phyloP scores from a whole-genome alignment of 1,140 invertebrate genomes.

The Pygmarrhopalites habei region DNA sequence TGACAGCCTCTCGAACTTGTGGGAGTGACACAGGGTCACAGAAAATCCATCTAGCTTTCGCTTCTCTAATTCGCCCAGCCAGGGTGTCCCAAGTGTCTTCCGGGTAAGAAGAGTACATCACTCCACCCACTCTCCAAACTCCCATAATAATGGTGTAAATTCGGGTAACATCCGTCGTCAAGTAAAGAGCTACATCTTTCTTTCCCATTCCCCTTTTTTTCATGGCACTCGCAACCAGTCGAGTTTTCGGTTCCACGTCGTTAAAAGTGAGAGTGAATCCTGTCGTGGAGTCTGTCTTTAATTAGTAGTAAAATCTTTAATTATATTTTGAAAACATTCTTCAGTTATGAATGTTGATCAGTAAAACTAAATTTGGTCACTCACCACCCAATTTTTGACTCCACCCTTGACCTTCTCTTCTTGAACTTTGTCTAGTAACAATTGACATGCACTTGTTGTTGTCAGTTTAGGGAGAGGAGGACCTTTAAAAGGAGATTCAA shows the following conservation, averaged over 20 bases:
- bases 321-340: background rate
- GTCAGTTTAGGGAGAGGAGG: constrained; percentile 23
- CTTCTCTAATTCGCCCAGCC: constrained; percentile 19
- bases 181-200: constrained; percentile 33
- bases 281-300: constrained; percentile 33
- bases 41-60: constrained; percentile 34
- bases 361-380: background rate
- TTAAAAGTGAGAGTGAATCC: constrained; percentile 26
- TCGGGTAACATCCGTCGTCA: constrained; percentile 34
- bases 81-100: constrained; percentile 37
- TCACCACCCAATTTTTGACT: constrained; percentile 37
- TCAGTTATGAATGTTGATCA: background rate
- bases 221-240: constrained; percentile 29
- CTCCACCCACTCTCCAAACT: constrained; percentile 32
- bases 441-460: constrained; percentile 26
- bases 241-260: constrained; percentile 32
- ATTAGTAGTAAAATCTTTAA: background rate
- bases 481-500: too few relatives aligned
- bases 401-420: constrained; percentile 23
- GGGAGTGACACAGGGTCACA: constrained; percentile 25
- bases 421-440: constrained; percentile 23
- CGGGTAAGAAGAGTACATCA: constrained; percentile 35
- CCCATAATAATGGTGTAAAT: constrained; percentile 30
- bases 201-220: constrained; percentile 33
- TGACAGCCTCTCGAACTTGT: constrained; percentile 16